A percentile compares a stretch with the other conserved stretches of the same genome.
Conservation (phyloP, 2,113 vertebrate species). For the Stomatorhinus ivindoensis region DNA sequence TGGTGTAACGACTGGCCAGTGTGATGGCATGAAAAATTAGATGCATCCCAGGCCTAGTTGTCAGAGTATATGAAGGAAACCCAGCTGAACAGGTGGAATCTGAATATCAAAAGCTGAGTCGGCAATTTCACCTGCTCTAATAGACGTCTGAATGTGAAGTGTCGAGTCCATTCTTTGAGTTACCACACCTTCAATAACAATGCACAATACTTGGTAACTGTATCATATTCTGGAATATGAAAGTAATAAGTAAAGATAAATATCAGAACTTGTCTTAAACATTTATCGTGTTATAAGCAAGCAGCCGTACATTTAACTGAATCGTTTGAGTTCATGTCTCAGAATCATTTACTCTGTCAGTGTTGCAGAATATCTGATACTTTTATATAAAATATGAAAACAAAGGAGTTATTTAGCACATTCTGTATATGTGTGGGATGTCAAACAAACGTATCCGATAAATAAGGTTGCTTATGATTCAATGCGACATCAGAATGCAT, state of each 20-base stretch:
- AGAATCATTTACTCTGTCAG: neutral
- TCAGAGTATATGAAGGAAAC: neutral
- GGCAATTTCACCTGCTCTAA: neutral
- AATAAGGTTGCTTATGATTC: neutral
- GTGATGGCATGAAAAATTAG: neutral
- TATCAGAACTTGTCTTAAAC: neutral
- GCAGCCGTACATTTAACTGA: neutral
- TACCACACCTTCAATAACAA: neutral
- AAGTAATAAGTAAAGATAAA: neutral
- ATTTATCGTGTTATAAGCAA: neutral
- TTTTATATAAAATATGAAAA: neutral
- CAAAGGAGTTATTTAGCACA: neutral
- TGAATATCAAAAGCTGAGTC: neutral
- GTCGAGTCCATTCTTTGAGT: neutral
- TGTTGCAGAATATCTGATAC: neutral
- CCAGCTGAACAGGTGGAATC: neutral
- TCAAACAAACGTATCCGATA: neutral
- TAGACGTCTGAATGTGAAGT: neutral
- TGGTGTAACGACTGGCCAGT: neutral
- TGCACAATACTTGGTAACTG: neutral
- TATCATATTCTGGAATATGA: neutral
- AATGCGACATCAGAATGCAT: neutral
- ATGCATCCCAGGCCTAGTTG: neutral
- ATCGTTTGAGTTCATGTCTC: neutral
- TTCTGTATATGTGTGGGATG: neutral